Conservation (phyloP, 2,888 invertebrate genomes). For the Clunio marinus region DNA sequence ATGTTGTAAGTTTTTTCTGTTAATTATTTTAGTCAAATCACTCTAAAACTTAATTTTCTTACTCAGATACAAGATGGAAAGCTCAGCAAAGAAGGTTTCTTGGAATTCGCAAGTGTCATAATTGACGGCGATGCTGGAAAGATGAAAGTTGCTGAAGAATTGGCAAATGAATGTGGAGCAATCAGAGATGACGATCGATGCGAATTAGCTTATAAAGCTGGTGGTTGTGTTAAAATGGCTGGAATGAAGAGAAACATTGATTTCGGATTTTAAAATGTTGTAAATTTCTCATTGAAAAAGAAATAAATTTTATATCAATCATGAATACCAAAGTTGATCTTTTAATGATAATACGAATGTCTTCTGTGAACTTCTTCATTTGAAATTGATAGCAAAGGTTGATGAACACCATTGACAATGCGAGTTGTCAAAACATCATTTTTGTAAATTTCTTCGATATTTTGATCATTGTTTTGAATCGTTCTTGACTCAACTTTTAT, state of each 20-base stretch:
- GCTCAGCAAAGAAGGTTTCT: slow-evolving; percentile 9
- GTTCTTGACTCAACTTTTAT: not conserved
- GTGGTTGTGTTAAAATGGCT: not conserved
- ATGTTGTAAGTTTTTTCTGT: not conserved
- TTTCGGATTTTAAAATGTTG: slow-evolving; percentile 16
- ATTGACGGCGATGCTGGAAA: not conserved
- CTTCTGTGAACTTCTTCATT: not conserved
- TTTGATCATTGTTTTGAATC: not conserved
- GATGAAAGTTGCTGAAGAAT: slow-evolving; percentile 47
- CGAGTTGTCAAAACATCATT: not conserved
- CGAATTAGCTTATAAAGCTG: not conserved
- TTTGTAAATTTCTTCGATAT: not conserved
- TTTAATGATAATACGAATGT: too few species aligned
- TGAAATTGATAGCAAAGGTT: not conserved
- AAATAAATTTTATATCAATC: too few species aligned
- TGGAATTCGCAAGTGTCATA: not conserved
- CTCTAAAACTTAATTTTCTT: not conserved
- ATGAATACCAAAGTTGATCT: too few species aligned
- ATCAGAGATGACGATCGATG: slow-evolving; percentile 44
- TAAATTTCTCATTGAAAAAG: too few species aligned
- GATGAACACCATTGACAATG: not conserved
- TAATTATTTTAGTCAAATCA: not conserved
- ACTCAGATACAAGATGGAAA: not conserved
- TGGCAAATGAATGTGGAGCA: slow-evolving; percentile 50
- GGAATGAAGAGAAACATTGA: slow-evolving; percentile 10